A percentile compares a stretch with the other conserved stretches of the same genome.
phyloP scores from a whole-genome alignment of 2,797 vertebrate species.

The Neopelma chrysocephalum region DNA sequence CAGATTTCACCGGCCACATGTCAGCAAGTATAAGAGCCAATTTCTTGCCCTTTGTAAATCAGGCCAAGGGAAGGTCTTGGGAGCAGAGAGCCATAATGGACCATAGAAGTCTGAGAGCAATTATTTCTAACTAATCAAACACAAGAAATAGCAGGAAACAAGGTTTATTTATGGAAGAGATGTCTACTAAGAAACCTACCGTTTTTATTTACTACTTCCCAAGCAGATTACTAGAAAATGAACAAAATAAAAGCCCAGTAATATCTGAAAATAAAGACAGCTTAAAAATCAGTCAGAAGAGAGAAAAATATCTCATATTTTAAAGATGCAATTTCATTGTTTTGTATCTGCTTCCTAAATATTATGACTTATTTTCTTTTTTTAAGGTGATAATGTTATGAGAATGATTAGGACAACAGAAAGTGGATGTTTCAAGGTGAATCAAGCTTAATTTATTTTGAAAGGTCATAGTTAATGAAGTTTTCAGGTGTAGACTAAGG shows the following conservation, averaged over 20 bases:
- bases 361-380: not conserved
- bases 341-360: not conserved
- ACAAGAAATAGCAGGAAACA: conserved; percentile 13
- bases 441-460: not conserved
- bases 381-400: not conserved
- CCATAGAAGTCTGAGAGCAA: conserved; percentile 73
- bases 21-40: conserved; percentile 26
- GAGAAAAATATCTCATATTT: not conserved
- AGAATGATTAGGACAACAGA: not conserved
- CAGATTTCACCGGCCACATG: conserved; percentile 34
- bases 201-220: conserved; percentile 13
- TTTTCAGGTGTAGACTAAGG: not conserved
- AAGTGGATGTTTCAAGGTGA: not conserved
- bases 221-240: not conserved
- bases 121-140: conserved; percentile 62
- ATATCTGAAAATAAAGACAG: not conserved
- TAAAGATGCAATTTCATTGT: not conserved
- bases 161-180: conserved; percentile 22
- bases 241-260: not conserved
- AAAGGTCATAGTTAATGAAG: not conserved
- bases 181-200: not conserved
- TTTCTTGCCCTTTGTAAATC: conserved; percentile 66
- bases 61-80: conserved; percentile 39
- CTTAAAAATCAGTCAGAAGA: not conserved
- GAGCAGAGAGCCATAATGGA: conserved; percentile 64